Evolutionary conservation across 2,888 invertebrate species (phyloP), one percentile per base, ranked within the genome.

Genomic region (Axea sp.): DNA sequence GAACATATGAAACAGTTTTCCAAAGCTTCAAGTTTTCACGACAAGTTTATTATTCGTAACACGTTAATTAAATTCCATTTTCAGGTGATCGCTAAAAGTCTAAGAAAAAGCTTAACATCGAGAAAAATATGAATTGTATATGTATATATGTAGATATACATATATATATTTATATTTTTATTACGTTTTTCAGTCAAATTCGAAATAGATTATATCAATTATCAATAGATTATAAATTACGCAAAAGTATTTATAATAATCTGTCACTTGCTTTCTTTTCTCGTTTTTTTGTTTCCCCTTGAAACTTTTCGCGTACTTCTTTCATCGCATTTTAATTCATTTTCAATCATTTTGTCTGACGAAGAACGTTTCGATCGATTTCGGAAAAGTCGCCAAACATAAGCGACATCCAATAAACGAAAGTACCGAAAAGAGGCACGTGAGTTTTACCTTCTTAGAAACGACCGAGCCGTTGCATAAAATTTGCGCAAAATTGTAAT

Each of bases 81-180:
- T 73, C 65, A 41, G 71, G 65, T 76, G 55, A 76, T 77, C 55
- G 78, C 76, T 80, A 84, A 76, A 81, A 78, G 77, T 82, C 77
- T 77, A 82, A 83, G 82, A 82, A 82, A 81, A 84, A 86, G 85
- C 84, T 85, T 83, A 85, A 86, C 83, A 82, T 84, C 82, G 82
- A 85, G 84, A 86, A 86, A 86, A 86, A 85, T 85, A 86, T 85
- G 81, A 77, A 79, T 75, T 83, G 82, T 83, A 81, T 82, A 81
- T 83, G 82, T 81, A 82, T 64, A 71, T 53, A 39, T 45, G 55
- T 57, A 57, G 30, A 60, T 53, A 60, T 49, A 62, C 24, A 62
- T 39, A 47, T 47, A 62, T 49, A 53, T 47, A 45, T 51, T 33
- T 59, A 55, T 33, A 19, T 28, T 49, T 39, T 49, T 45, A 47